Evolutionary conservation across 2,113 vertebrate genomes (phyloP).

Genomic region (Corydoras sp.): DNA sequence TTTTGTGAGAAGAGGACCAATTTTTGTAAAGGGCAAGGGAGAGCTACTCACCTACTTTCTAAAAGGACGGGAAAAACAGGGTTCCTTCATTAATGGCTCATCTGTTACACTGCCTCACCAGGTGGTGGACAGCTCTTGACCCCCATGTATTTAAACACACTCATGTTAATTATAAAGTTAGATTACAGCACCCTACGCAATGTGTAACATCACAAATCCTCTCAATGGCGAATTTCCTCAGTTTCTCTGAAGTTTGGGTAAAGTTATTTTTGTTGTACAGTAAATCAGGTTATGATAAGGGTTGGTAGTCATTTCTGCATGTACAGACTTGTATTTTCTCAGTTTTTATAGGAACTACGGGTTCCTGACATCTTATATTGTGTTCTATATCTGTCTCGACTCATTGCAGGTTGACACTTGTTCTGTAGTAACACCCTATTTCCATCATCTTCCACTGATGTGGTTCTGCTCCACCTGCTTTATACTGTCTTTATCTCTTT

Average conservation of each 20-base stretch:
- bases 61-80: slow-evolving; percentile 87
- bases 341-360: not conserved
- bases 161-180: slow-evolving; percentile 5
- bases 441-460: too few relatives aligned
- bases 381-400: not conserved
- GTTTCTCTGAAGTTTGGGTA: too few relatives aligned
- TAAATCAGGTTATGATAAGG: too few relatives aligned
- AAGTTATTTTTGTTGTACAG: too few relatives aligned
- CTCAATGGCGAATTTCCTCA: not conserved
- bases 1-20: slow-evolving; percentile 84
- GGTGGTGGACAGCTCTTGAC: slow-evolving; percentile 84
- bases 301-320: not conserved
- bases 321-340: not conserved
- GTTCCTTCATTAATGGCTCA: slow-evolving; percentile 77
- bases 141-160: slow-evolving; percentile 20
- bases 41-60: slow-evolving; percentile 91
- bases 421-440: too few relatives aligned
- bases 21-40: slow-evolving; percentile 92
- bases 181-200: not conserved
- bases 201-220: slow-evolving; percentile 1
- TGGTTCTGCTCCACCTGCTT: too few relatives aligned
- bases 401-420: too few relatives aligned
- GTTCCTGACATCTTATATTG: not conserved
- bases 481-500: too few relatives aligned
- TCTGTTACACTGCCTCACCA: slow-evolving; percentile 87